Evolutionary conservation across 2,113 vertebrate genomes (phyloP), one percentile per base, ranked within the genome.

Genomic region (Oncorhynchus gorbuscha): DNA sequence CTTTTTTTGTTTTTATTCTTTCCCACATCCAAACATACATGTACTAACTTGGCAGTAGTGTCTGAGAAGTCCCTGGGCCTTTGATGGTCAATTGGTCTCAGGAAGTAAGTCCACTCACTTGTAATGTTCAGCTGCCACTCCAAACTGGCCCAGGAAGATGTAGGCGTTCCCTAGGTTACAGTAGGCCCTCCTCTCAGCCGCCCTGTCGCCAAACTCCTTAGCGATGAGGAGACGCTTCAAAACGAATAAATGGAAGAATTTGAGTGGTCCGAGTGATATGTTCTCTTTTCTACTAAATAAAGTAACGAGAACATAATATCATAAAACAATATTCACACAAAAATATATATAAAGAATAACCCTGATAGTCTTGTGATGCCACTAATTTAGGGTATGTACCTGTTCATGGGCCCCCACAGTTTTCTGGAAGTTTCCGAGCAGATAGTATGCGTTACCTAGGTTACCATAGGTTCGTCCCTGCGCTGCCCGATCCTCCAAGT

Each of bases 401-500:
- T 99, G 96, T 86, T 99, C 96, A 16, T 99, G 98, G 65, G 97
- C 96, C 79, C 92, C 90, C 22, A 97, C 94, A 0, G 98, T 97
- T 1, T 92, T 94, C 84, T 94, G 91, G 89, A 99, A 99, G 89
- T 96, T 97, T 32, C 97, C 97, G 45, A 99, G 94, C 75, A 99
- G 94, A 82, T 99, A 99, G 81, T 97, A 96, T 0, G 96, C 96
- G 87, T 99, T 99, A 18, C 98, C 98, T n/a, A 99, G 94, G 83
- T 99, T 99, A 35, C 98, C 98, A 70, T 95, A 98, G 69, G 97
- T 97, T 20, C 97, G 96, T 39, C 97, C 98, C 87, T 99, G 96
- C 13, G 96, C 96, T 51, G 97, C 96, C 78, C 93, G 90, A 73
- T 99, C 98, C 0, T 95, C 94, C 68, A 99, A 66, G 76, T 96